phyloP scores from a whole-genome alignment of 2,888 invertebrate genomes.

The Volucella inanis region DNA sequence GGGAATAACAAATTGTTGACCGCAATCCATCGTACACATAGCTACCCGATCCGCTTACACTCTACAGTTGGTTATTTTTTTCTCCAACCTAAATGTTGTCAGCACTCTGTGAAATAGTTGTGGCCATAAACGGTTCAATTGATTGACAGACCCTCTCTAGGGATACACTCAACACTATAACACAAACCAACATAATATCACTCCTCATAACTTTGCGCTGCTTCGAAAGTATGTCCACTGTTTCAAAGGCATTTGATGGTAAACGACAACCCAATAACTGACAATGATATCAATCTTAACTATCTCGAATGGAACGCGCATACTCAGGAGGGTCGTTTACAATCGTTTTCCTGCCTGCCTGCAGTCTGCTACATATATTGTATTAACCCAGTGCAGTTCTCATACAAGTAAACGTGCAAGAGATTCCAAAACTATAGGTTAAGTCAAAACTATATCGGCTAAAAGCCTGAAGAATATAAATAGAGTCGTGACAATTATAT shows the following conservation, averaged over 20 bases:
- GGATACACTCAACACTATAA: constrained; percentile 13
- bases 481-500: constrained; percentile 74
- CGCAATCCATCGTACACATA: too few relatives aligned
- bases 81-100: too few relatives aligned
- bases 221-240: constrained; percentile 13
- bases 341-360: constrained; percentile 43
- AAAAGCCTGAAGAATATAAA: constrained; percentile 59
- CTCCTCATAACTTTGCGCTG: constrained; percentile 49
- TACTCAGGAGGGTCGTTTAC: constrained; percentile 27
- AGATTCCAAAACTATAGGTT: neutral
- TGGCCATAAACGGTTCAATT: neutral
- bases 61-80: too few relatives aligned
- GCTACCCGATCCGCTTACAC: too few relatives aligned
- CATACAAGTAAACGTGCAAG: neutral
- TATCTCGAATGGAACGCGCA: constrained; percentile 19
- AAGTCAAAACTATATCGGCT: neutral
- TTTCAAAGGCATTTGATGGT: constrained; percentile 8
- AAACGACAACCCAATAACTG: constrained; percentile 48
- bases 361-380: constrained; percentile 49
- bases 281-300: constrained; percentile 63
- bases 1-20: too few relatives aligned
- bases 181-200: constrained; percentile 15
- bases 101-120: too few relatives aligned
- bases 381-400: constrained; percentile 43
- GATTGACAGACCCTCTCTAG: neutral